phyloP scores from a whole-genome alignment of 1,140 invertebrate genomes.

The Popillia japonica region DNA sequence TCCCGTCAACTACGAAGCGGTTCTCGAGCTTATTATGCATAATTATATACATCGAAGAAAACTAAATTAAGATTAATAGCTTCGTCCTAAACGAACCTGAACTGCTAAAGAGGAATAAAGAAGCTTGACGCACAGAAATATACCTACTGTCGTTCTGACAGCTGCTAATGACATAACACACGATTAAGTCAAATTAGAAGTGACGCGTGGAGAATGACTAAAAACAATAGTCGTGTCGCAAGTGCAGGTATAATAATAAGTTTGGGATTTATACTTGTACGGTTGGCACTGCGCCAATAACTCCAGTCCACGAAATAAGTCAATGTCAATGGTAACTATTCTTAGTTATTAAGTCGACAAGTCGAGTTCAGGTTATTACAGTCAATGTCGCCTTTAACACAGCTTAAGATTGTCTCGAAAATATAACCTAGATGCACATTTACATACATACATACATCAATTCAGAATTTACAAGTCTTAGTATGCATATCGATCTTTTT shows the following conservation, averaged over 20 bases:
- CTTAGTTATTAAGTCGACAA: not conserved
- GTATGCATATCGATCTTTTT: too few species aligned
- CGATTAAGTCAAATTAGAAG: not conserved
- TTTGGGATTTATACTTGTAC: not conserved
- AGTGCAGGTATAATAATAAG: not conserved
- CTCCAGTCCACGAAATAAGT: not conserved
- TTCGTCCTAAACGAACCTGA: too few species aligned
- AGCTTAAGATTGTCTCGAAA: too few species aligned
- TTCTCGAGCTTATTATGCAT: too few species aligned
- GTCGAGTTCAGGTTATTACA: not conserved
- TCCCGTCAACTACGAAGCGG: too few species aligned
- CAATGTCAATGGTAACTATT: constrained; percentile 18
- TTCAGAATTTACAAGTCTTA: too few species aligned
- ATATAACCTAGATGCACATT: too few species aligned
- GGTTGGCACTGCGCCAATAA: not conserved
- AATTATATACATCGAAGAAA: too few species aligned
- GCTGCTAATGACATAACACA: not conserved
- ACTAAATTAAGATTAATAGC: not conserved
- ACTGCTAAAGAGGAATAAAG: too few species aligned
- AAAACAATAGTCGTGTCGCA: not conserved
- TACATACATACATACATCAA: too few species aligned
- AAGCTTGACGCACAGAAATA: too few species aligned
- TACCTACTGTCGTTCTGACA: not conserved
- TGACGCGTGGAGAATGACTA: not conserved
- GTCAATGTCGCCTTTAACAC: too few species aligned